Conservation (phyloP, 2,113 vertebrate species). For the Salvelinus namaycush region DNA sequence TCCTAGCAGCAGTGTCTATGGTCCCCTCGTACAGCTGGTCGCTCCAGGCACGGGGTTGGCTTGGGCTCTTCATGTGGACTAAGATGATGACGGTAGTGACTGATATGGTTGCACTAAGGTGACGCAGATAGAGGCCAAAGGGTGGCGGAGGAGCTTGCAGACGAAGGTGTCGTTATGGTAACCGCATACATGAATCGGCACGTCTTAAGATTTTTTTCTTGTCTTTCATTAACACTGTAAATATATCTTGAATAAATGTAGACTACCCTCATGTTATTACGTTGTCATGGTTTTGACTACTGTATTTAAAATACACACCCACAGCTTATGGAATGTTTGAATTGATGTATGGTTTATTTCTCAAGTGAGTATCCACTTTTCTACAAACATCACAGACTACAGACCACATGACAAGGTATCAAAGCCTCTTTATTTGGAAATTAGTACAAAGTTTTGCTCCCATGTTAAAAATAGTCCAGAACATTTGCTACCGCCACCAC, state of each 20-base stretch:
- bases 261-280: constrained; percentile 27
- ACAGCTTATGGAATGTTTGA: background rate
- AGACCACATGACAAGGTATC: constrained; percentile 49
- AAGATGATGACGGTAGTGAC: background rate
- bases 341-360: background rate
- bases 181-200: constrained; percentile 46
- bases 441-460: constrained; percentile 75
- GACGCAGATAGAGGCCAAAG: background rate
- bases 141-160: constrained; percentile 10
- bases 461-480: constrained; percentile 59
- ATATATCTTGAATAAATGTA: constrained; percentile 68
- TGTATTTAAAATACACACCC: background rate
- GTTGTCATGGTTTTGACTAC: background rate
- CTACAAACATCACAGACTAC: constrained; percentile 16
- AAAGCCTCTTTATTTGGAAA: constrained; percentile 79
- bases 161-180: constrained; percentile 16
- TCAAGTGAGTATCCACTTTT: too few relatives aligned
- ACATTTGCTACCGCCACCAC: constrained; percentile 42
- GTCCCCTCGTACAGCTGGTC: constrained; percentile 7
- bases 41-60: background rate
- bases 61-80: background rate
- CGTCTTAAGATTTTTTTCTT: constrained; percentile 48
- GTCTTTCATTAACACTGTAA: constrained; percentile 68
- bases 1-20: constrained; percentile 8
- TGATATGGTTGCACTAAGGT: constrained; percentile 9